Conservation (phyloP, 2,113 vertebrate genomes). For the Nanorana parkeri region DNA sequence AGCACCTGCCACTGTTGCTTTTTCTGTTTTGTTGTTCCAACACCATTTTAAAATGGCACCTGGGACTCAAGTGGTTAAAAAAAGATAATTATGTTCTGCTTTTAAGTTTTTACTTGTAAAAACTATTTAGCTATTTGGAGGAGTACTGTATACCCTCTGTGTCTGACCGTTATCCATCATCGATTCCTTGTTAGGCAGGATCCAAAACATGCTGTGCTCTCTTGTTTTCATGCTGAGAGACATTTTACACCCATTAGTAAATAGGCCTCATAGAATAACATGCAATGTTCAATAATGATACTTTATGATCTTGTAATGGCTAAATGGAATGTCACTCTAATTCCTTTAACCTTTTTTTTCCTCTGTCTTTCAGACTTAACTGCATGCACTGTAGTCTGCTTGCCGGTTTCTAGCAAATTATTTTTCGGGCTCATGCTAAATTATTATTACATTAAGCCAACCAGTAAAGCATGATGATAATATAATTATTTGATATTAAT, state of each 20-base stretch:
- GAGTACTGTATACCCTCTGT: neutral
- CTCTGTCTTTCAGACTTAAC: neutral
- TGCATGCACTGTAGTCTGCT: neutral
- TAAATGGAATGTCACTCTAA: constrained; percentile 30
- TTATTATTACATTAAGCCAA: constrained; percentile 38
- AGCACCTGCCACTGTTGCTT: too few species aligned
- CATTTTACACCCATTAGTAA: constrained; percentile 42
- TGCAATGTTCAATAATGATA: constrained; percentile 34
- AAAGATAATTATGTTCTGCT: too few species aligned
- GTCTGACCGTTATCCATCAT: constrained; percentile 28
- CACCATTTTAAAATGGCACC: too few species aligned
- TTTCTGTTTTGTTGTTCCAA: too few species aligned
- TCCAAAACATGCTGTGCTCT: constrained; percentile 12
- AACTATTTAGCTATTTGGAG: neutral
- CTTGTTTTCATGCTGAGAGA: constrained; percentile 35
- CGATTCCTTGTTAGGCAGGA: constrained; percentile 23
- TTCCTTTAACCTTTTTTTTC: constrained; percentile 10
- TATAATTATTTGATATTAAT: constrained; percentile 44
- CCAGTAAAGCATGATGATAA: constrained; percentile 29
- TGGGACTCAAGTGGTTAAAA: too few species aligned
- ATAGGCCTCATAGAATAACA: constrained; percentile 33
- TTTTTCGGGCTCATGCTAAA: constrained; percentile 29
- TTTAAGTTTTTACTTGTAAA: neutral
- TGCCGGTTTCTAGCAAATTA: constrained; percentile 11
- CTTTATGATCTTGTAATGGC: constrained; percentile 31